Conservation (phyloP, 2,888 invertebrate genomes). For the Loripinus fragilis region DNA sequence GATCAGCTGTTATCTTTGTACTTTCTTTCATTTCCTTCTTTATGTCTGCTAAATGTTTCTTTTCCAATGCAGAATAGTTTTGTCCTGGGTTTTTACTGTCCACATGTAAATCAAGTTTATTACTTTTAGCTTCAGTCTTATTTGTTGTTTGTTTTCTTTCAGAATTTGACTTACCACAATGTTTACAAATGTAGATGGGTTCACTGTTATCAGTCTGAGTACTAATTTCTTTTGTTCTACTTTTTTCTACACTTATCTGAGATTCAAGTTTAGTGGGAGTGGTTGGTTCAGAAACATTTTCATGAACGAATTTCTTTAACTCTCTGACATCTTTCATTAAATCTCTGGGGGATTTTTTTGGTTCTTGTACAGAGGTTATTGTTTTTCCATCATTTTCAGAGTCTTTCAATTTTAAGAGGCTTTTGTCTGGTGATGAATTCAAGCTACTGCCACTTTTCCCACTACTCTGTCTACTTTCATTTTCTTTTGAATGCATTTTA, state of each 20-base stretch:
- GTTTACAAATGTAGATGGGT: constrained; percentile 48
- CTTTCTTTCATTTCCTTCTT: constrained; percentile 16
- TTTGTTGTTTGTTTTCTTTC: constrained; percentile 27
- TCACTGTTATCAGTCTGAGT: constrained; percentile 44
- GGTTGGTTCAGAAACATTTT: constrained; percentile 43
- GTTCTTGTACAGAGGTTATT: not conserved
- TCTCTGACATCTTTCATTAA: constrained; percentile 56
- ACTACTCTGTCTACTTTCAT: not conserved
- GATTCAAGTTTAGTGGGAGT: constrained; percentile 35
- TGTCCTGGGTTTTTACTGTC: constrained; percentile 12
- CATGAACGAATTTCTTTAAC: constrained; percentile 53
- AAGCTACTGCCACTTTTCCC: not conserved
- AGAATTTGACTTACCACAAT: constrained; percentile 56
- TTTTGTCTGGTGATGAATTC: not conserved
- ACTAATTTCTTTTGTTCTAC: constrained; percentile 43
- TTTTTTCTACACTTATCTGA: constrained; percentile 36
- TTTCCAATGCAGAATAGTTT: constrained; percentile 1
- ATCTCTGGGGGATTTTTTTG: constrained; percentile 27
- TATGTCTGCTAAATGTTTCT: constrained; percentile 7
- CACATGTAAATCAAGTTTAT: constrained; percentile 3
- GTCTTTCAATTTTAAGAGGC: not conserved
- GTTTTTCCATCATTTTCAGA: not conserved
- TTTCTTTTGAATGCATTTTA: constrained; percentile 33
- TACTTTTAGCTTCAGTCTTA: constrained; percentile 15
- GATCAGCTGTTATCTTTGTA: not conserved